Evolutionary conservation across 2,797 vertebrate genomes (phyloP), one percentile per base, ranked within the genome.

Genomic region (Peromyscus aztecus): DNA sequence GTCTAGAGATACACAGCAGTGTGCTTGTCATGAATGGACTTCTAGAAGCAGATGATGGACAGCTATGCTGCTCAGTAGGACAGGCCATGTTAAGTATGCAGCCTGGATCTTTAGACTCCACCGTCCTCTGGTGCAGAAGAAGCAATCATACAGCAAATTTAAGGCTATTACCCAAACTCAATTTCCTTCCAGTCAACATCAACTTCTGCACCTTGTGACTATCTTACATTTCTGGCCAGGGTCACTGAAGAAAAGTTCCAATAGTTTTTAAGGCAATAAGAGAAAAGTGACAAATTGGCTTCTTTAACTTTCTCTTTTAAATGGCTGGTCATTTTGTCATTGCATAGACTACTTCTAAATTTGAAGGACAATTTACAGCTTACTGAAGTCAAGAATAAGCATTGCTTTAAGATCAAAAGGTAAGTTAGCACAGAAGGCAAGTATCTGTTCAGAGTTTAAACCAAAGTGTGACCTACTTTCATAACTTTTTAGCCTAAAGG

Each of bases 341-440:
- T 95, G 85, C 73, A 91, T 27, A 95, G 5, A 95, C 49, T 67
- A 89, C 89, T 97, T 95, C 90, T 76, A 94, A 95, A 86, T 91
- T 94, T 87, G 76, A 84, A 95, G 96, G 90, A 78, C 16, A 97
- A 93, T 87, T 92, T 97, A 63, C 96, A 96, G 96, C 89, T 91
- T 93, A 92, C 87, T 92, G 24, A 92, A 93, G 90, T 94, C 61
- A 92, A 97, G 84, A 97, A 87, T 92, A 93, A 97, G 59, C 82
- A 75, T 75, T 82, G 78, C 89, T 95, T 94, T 97, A 96, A 97
- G 96, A 97, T 97, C 95, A 98, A 98, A 97, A 97, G 92, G 96
- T 96, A 97, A 92, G 65, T 89, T 88, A 80, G 93, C 88, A 97
- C 27, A 97, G 91, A 96, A 10, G 93, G 89, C 91, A 96, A 98